Percentiles rank a stretch among this genome's conserved stretches.
These are phyloP conservation scores for Eudasyphora cyanicolor DNA, from an alignment of 2,888 invertebrate species.

Conservation along the genomic window DNA sequence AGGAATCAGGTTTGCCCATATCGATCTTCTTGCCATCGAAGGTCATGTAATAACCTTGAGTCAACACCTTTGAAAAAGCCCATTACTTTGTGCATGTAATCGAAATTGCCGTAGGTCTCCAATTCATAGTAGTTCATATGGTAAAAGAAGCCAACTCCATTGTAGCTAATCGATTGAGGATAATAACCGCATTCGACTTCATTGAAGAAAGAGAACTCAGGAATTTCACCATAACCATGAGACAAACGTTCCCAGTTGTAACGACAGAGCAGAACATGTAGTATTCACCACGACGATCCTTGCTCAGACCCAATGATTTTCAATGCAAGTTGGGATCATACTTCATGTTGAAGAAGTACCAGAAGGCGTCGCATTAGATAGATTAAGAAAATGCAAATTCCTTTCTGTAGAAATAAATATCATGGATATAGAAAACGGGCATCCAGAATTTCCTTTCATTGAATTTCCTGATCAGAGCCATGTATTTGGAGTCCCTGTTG, in stretches of 20 bases:
- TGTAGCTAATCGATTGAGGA: slow-evolving; percentile 84
- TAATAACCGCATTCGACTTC: slow-evolving; percentile 83
- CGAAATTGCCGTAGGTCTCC: slow-evolving; percentile 75
- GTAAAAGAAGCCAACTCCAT: slow-evolving; percentile 84
- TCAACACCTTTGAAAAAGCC: slow-evolving; percentile 69
- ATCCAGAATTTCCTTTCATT: slow-evolving; percentile 79
- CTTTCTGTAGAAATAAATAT: slow-evolving; percentile 80
- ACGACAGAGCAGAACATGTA: slow-evolving; percentile 85
- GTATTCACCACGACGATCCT: slow-evolving; percentile 84
- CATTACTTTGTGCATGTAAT: background rate
- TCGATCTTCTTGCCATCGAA: slow-evolving; percentile 69
- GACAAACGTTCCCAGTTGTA: slow-evolving; percentile 89
- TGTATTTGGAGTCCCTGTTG: slow-evolving; percentile 70
- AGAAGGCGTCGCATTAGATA: slow-evolving; percentile 85
- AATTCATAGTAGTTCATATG: slow-evolving; percentile 82
- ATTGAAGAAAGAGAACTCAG: slow-evolving; percentile 81
- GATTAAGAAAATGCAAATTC: slow-evolving; percentile 85
- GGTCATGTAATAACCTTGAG: slow-evolving; percentile 78
- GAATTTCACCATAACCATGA: slow-evolving; percentile 85
- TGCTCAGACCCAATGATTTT: slow-evolving; percentile 81
- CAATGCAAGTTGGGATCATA: slow-evolving; percentile 85
- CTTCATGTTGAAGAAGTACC: slow-evolving; percentile 83
- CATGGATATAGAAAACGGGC: slow-evolving; percentile 83
- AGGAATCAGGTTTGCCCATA: slow-evolving; percentile 77
- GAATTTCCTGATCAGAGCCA: slow-evolving; percentile 67